These are phyloP conservation scores for Columbina picui DNA, from an alignment of 2,113 vertebrate species.

Conservation along the genomic window DNA sequence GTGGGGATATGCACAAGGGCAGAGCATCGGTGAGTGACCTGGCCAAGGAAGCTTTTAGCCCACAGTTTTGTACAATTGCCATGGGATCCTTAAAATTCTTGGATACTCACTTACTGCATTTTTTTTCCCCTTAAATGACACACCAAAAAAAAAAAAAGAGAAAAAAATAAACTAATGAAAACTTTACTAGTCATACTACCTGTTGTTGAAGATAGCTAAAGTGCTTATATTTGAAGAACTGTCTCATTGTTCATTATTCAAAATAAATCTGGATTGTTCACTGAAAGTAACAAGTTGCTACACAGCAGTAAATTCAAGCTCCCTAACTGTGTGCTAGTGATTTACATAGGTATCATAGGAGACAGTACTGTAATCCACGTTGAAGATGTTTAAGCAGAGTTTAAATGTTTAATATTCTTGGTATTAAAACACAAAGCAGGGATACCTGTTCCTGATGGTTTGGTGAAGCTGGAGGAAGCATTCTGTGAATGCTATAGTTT, in stretches of 20 bases:
- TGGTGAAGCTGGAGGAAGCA: neutral
- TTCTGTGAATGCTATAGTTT: neutral
- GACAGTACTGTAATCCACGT: neutral
- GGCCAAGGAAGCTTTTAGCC: neutral
- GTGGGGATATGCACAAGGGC: neutral
- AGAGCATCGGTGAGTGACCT: neutral
- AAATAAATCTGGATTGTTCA: neutral
- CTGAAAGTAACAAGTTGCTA: neutral
- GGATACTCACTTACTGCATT: rapidly evolving
- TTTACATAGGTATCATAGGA: neutral
- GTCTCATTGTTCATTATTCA: neutral
- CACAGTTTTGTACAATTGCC: neutral
- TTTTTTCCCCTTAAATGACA: neutral
- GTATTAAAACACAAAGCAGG: neutral
- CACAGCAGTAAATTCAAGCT: neutral
- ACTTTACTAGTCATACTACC: neutral
- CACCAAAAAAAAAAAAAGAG: rapidly evolving
- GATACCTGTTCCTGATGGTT: neutral
- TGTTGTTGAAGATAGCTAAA: neutral
- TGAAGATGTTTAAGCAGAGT: neutral
- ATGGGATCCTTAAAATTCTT: neutral
- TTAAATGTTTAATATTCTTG: neutral
- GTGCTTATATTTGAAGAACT: neutral
- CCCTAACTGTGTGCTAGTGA: neutral
- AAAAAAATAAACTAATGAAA: neutral